Evolutionary conservation across 2,113 vertebrate genomes (phyloP).

Genomic region (Salvelinus sp.): DNA sequence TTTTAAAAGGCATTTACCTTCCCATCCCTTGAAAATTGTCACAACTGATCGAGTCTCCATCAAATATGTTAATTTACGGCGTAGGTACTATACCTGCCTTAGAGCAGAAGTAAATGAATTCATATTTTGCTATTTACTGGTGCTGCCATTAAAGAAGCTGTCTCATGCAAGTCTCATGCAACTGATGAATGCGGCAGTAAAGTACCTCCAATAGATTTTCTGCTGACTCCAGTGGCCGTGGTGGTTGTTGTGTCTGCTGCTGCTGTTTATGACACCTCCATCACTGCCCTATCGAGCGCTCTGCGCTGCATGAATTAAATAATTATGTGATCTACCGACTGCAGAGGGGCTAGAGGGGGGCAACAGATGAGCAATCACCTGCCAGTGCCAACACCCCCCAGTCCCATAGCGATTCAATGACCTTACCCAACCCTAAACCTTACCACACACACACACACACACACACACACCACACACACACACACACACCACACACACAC

Average conservation of each 20-base stretch:
- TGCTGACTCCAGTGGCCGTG: slow-evolving; percentile 29
- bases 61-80: not conserved
- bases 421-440: not conserved
- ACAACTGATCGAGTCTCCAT: not conserved
- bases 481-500: too few relatives aligned
- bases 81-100: not conserved
- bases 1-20: not conserved
- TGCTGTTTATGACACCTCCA: slow-evolving; percentile 20
- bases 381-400: not conserved
- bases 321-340: slow-evolving; percentile 1
- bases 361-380: slow-evolving; percentile 23
- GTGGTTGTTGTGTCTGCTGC: slow-evolving; percentile 6
- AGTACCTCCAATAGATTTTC: slow-evolving; percentile 20
- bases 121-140: not conserved
- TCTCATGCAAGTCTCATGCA: not conserved
- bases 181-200: slow-evolving; percentile 33
- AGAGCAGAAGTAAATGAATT: slow-evolving; percentile 10
- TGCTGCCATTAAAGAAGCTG: slow-evolving; percentile 17
- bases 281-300: slow-evolving; percentile 13
- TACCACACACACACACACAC: too few relatives aligned
- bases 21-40: not conserved
- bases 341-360: not conserved
- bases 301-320: slow-evolving; percentile 18
- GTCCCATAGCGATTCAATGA: not conserved
- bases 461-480: too few relatives aligned